phyloP scores from a whole-genome alignment of 2,797 vertebrate species.

The Manis pentadactyla region DNA sequence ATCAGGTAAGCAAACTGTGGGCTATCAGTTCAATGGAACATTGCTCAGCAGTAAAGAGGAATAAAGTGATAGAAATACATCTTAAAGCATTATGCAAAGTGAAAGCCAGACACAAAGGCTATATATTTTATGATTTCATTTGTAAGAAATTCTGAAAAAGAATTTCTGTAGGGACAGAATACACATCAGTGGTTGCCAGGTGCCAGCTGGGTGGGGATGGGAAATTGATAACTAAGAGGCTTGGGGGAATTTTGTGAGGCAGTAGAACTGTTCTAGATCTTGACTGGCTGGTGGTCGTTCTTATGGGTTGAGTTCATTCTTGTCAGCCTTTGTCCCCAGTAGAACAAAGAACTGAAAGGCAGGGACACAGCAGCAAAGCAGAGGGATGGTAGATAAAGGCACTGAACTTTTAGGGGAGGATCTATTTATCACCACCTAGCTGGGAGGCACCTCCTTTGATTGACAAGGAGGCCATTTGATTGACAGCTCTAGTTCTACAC shows the following conservation, averaged over 20 bases:
- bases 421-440: too few species aligned
- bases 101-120: neutral
- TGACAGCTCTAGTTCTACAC: too few species aligned
- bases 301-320: too few species aligned
- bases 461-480: too few species aligned
- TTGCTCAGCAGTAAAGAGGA: neutral
- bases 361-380: too few species aligned
- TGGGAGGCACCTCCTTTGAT: too few species aligned
- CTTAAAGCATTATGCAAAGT: neutral
- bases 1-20: neutral
- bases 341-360: too few species aligned
- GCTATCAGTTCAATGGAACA: neutral
- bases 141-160: neutral
- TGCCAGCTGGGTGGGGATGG: too few species aligned
- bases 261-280: neutral
- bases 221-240: too few species aligned
- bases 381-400: too few species aligned
- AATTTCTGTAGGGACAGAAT: neutral
- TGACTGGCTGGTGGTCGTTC: neutral
- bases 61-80: neutral
- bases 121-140: neutral
- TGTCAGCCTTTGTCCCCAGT: too few species aligned
- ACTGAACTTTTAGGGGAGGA: too few species aligned
- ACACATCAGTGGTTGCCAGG: neutral
- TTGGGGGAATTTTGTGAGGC: neutral